Evolutionary conservation across 1,140 invertebrate genomes (phyloP), one percentile per base, ranked within the genome.

Genomic region (Drosophila pachea): DNA sequence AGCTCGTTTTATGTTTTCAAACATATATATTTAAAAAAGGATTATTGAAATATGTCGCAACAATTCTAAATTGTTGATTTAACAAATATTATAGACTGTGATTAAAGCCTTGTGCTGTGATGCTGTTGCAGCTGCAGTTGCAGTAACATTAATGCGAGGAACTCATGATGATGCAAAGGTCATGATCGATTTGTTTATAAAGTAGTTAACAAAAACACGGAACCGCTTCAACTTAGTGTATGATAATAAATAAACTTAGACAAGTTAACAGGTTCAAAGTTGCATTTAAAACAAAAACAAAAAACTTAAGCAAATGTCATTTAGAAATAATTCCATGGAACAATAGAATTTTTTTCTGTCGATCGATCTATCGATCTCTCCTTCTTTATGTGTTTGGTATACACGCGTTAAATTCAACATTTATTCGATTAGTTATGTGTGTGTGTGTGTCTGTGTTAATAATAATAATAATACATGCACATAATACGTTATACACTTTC

Each of bases 381-480:
- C 52, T 43, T 32, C 52, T 49, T 63, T 36, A 11, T 64, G n/a
- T 68, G 29, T 58, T 83, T 75, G 78, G 73, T 78, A 78, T 83
- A 83, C 72, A 76, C 50, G 56, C 16, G 40, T 71, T 79, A 76
- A 86, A 76, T 83, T 76, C 73, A 83, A 83, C 79, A 83, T 84
- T 79, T 84, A 84, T 83, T 83, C 78, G 78, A 84, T 83, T 84
- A 67, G 65, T 78, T 84, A 78, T 78, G 70, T 77, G 64, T 31
- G 62, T 66, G 62, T 73, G 76, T 64, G 47, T 53, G n/a, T n/a
- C n/a, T 38, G 22, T 53, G 36, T 36, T 36, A 16, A 59, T 62
- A 50, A 55, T 62, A 62, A 54, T 56, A 69, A 69, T 75, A 78
- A 78, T 78, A 78, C 73, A 71, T 81, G 66, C 72, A 69, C 61